Base-by-base conservation (phyloP, 2,113 vertebrate genomes). In the Vidua macroura region DNA sequence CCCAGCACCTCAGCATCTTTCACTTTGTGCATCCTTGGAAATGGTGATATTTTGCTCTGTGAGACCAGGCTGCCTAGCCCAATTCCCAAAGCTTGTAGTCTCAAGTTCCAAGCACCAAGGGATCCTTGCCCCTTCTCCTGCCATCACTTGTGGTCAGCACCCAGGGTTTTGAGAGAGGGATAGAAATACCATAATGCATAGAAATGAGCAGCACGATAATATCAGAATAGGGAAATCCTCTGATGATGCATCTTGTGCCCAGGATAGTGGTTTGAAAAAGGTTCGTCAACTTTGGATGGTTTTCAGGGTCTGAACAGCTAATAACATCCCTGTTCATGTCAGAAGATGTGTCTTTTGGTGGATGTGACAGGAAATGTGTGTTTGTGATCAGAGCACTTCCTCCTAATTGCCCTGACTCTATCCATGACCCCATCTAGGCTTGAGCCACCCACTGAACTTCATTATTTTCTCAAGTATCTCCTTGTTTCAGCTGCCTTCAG, bases 231-330 rank as follows among this genome's bases (percentile, higher is more conserved):
- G 78, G 87, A 85, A 97, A 93, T 90, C 70, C 87, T 78, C 78
- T 46, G 78, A 59, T 82, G 51, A 30, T 91, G 49, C 13, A 25
- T 87, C 63, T 69, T 74, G 59, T 90, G 82, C 51, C 63, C 53
- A 83, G 41, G 41, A 41, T 66, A 44, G 86, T 93, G 94, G 92
- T 91, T 94, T 94, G 94, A 88, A 93, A 91, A 91, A 72, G 41
- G 28, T 89, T 82, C 0, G 0, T 78, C 74, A 93, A 28, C 49
- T 94, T 76, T 93, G 87, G 85, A 79, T 43, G 17, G 15, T 58
- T 92, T 94, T 92, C 83, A 89, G 66, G 66, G 16, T 49, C 81
- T 83, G n/a, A 76, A 89, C 73, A 91, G 39, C 74, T 92, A 80
- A 75, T 68, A 52, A 70, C 39, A 83, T 49, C 41, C 25, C 81